Evolutionary conservation across 2,888 invertebrate genomes (phyloP).

Genomic region (Caenorhabditis becei): DNA sequence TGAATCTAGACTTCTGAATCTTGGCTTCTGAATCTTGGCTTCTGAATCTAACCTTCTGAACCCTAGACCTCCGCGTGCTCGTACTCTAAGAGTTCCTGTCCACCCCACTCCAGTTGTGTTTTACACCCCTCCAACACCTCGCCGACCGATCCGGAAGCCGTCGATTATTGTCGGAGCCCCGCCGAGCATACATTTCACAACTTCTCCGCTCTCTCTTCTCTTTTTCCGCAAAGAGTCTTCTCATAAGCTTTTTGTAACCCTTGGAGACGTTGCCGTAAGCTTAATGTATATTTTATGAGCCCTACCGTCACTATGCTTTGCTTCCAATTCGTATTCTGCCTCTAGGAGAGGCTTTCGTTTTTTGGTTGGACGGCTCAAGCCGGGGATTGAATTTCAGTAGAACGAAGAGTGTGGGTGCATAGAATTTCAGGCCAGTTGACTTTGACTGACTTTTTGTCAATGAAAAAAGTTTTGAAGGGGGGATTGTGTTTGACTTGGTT

Average conservation of each 20-base stretch:
- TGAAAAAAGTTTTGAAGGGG: conserved; percentile 9
- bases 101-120: not conserved
- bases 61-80: no score
- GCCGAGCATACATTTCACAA: not conserved
- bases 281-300: not conserved
- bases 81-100: no score
- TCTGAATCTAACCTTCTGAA: no score
- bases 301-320: not conserved
- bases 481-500: not conserved
- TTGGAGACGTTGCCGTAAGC: not conserved
- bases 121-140: not conserved
- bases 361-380: not conserved
- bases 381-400: conserved; percentile 45
- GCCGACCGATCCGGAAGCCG: conserved; percentile 1
- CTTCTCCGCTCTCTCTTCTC: not conserved
- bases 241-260: not conserved
- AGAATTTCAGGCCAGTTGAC: conserved; percentile 23
- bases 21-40: no score
- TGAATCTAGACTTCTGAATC: no score
- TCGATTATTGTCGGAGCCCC: not conserved
- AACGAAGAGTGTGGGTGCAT: conserved; percentile 18
- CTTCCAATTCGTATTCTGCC: not conserved
- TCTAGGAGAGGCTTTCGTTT: no score
- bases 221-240: not conserved
- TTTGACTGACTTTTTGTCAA: conserved; percentile 37